phyloP scores from a whole-genome alignment of 2,113 vertebrate genomes.

The Lonchura striata region DNA sequence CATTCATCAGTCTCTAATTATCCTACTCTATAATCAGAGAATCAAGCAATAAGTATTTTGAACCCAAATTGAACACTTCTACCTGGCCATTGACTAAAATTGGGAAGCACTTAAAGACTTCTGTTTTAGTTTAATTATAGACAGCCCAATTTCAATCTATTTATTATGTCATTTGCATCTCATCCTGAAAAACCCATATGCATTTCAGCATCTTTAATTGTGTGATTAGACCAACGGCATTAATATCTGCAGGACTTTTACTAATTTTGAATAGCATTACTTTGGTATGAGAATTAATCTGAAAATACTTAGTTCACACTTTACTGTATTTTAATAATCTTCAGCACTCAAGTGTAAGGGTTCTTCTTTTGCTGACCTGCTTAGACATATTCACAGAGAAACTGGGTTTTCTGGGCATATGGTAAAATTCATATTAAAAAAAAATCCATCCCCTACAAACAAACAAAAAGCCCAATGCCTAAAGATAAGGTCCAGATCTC shows the following conservation, averaged over 20 bases:
- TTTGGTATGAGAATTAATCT: not conserved
- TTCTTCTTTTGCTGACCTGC: not conserved
- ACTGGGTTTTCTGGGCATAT: not conserved
- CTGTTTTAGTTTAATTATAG: slow-evolving; percentile 54
- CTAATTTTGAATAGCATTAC: not conserved
- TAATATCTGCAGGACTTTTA: not conserved
- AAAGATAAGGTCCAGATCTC: not conserved
- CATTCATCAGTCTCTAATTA: slow-evolving; percentile 64
- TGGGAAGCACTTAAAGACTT: slow-evolving; percentile 47
- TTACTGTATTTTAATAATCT: not conserved
- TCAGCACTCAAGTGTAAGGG: not conserved
- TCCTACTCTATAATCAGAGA: slow-evolving; percentile 39
- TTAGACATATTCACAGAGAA: not conserved
- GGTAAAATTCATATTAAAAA: not conserved
- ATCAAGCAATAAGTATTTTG: slow-evolving; percentile 51
- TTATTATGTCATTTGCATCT: slow-evolving; percentile 51
- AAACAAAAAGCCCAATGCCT: not conserved
- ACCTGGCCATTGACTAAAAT: slow-evolving; percentile 61
- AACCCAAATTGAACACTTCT: slow-evolving; percentile 42
- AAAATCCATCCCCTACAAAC: not conserved
- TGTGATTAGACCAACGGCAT: not conserved
- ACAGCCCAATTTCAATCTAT: not conserved
- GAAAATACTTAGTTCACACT: not conserved
- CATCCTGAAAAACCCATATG: slow-evolving; percentile 24
- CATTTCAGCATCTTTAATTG: slow-evolving; percentile 16